Evolutionary conservation across 2,797 vertebrate species (phyloP).

Genomic region (Pseudomugil tenellus): DNA sequence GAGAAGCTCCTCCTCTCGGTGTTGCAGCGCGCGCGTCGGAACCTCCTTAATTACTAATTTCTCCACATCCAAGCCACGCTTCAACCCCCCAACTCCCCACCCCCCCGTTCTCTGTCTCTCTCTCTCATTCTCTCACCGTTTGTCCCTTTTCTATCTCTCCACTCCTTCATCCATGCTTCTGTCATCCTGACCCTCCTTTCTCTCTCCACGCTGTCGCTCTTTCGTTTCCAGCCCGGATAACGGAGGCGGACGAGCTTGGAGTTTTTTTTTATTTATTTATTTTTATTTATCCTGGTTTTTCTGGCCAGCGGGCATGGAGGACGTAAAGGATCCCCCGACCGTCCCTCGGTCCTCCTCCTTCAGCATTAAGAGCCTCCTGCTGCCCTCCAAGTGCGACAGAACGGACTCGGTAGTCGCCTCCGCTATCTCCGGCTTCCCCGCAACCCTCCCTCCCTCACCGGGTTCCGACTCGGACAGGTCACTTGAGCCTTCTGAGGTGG

Average conservation of each 20-base stretch:
- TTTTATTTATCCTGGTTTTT: conserved; percentile 16
- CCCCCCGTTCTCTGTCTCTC: conserved; percentile 42
- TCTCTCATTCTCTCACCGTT: conserved; percentile 29
- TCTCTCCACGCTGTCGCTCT: conserved; percentile 58
- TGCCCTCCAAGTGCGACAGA: conserved; percentile 78
- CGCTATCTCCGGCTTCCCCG: conserved; percentile 35
- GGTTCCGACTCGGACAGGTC: conserved; percentile 73
- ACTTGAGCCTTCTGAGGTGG: conserved; percentile 64
- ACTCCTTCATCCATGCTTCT: conserved; percentile 57
- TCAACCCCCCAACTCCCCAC: conserved; percentile 7
- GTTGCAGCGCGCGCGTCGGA: conserved; percentile 63
- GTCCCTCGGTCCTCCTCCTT: conserved; percentile 84
- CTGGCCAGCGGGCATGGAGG: conserved; percentile 76
- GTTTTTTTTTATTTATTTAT: conserved; percentile 25
- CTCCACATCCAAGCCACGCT: conserved; percentile 54
- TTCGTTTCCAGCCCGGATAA: conserved; percentile 54
- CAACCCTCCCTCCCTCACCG: conserved; percentile 55
- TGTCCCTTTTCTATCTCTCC: conserved; percentile 40
- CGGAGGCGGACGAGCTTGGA: conserved; percentile 63
- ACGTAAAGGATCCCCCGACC: conserved; percentile 76
- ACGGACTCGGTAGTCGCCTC: conserved; percentile 36
- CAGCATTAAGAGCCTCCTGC: conserved; percentile 85
- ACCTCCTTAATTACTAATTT: conserved; percentile 84
- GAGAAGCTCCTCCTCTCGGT: conserved; percentile 70
- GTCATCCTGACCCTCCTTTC: conserved; percentile 63